phyloP scores from a whole-genome alignment of 1,140 invertebrate genomes.

The Dufourea novaeangliae region DNA sequence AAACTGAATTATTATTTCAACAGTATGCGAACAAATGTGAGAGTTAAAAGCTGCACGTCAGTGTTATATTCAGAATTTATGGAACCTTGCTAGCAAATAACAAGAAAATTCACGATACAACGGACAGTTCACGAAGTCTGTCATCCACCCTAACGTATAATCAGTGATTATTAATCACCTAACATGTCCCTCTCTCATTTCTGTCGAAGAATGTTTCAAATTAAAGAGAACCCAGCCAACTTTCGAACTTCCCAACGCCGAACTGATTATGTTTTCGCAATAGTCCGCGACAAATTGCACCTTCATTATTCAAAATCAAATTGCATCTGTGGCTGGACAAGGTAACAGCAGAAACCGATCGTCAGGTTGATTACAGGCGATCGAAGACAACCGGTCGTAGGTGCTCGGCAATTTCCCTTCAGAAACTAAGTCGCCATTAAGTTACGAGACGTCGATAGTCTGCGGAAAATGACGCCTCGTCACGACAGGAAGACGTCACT shows the following conservation, averaged over 20 bases:
- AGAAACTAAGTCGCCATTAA: slow-evolving; percentile 5
- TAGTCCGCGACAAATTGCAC: slow-evolving; percentile 5
- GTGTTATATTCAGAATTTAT: too few relatives aligned
- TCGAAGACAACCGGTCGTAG: not conserved
- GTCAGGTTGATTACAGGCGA: slow-evolving; percentile 23
- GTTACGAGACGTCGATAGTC: slow-evolving; percentile 23
- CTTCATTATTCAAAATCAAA: slow-evolving; percentile 37
- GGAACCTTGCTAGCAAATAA: not conserved
- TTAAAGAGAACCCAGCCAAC: not conserved
- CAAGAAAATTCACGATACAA: not conserved
- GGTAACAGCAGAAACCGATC: slow-evolving; percentile 24
- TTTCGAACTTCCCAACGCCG: slow-evolving; percentile 3
- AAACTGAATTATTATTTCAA: too few relatives aligned
- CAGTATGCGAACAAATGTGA: too few relatives aligned
- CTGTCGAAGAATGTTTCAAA: not conserved
- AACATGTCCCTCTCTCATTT: not conserved
- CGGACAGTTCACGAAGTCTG: not conserved
- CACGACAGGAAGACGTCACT: slow-evolving; percentile 44
- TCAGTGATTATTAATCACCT: too few relatives aligned
- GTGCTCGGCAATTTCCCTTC: slow-evolving; percentile 15
- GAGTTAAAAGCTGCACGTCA: too few relatives aligned
- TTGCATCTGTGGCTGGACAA: not conserved
- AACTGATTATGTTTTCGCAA: not conserved
- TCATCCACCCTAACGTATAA: not conserved
- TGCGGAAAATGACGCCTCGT: slow-evolving; percentile 8